These are phyloP conservation scores for Amiota communis DNA, from an alignment of 2,888 invertebrate species.

Conservation along the genomic window DNA sequence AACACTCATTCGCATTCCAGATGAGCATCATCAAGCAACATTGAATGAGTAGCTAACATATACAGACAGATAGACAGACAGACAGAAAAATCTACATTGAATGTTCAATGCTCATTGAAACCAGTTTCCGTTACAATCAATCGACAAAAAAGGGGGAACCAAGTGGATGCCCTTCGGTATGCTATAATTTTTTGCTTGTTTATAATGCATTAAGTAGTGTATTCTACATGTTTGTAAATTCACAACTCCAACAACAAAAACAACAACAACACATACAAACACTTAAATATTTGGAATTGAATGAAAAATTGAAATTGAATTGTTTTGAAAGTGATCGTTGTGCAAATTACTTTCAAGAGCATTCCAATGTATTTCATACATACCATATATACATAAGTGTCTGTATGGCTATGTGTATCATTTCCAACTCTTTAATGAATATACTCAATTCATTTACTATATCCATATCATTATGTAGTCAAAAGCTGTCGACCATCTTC, in stretches of 20 bases:
- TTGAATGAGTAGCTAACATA: constrained; percentile 9
- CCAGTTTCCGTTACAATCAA: not conserved
- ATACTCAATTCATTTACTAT: not conserved
- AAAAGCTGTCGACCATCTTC: not conserved
- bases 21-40: constrained; percentile 11
- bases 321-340: constrained; percentile 22
- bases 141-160: not conserved
- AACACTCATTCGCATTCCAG: not conserved
- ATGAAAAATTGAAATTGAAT: constrained; percentile 26
- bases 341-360: constrained; percentile 18
- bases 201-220: too few relatives aligned
- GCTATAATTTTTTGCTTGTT: too few relatives aligned
- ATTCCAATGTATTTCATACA: not conserved
- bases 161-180: too few relatives aligned
- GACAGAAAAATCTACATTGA: not conserved
- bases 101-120: not conserved
- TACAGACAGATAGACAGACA: constrained; percentile 1
- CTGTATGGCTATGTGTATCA: not conserved
- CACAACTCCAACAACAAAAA: not conserved
- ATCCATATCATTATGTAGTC: not conserved
- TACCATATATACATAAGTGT: not conserved
- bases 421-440: not conserved
- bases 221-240: too few relatives aligned
- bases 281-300: not conserved
- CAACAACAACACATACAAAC: not conserved